Evolutionary conservation across 2,113 vertebrate genomes (phyloP).

Genomic region (Catharus bicknelli): DNA sequence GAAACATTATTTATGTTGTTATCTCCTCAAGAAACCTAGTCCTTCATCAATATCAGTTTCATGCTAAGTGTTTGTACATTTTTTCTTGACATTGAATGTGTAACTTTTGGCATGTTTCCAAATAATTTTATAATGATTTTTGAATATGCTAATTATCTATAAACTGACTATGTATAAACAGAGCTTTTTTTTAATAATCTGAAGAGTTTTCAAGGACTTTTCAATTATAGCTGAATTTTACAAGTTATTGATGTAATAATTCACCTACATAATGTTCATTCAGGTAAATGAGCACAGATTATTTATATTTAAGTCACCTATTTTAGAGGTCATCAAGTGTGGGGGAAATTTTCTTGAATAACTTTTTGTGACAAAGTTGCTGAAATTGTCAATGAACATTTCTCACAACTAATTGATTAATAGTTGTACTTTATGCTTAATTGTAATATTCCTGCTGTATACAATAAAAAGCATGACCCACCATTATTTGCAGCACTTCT

Average conservation of each 20-base stretch:
- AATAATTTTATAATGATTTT: neutral
- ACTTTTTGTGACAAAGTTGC: neutral
- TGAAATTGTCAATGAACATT: neutral
- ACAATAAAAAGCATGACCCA: neutral
- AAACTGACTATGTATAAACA: neutral
- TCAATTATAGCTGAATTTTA: neutral
- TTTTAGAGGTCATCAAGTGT: neutral
- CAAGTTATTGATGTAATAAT: neutral
- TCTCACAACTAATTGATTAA: neutral
- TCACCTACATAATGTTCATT: neutral
- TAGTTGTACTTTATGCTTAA: neutral
- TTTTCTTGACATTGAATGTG: neutral
- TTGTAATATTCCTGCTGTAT: neutral
- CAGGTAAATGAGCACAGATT: neutral
- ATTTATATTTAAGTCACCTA: neutral
- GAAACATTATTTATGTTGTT: neutral
- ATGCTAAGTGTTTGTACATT: neutral
- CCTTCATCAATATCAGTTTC: neutral
- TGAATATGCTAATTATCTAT: neutral
- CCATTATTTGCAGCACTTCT: neutral
- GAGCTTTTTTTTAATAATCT: neutral
- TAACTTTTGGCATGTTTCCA: neutral
- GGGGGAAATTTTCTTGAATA: neutral
- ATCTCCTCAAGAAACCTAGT: neutral
- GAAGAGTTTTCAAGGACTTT: neutral